Base-by-base conservation (phyloP, 2,113 vertebrate species). In the Holacanthus passer region DNA sequence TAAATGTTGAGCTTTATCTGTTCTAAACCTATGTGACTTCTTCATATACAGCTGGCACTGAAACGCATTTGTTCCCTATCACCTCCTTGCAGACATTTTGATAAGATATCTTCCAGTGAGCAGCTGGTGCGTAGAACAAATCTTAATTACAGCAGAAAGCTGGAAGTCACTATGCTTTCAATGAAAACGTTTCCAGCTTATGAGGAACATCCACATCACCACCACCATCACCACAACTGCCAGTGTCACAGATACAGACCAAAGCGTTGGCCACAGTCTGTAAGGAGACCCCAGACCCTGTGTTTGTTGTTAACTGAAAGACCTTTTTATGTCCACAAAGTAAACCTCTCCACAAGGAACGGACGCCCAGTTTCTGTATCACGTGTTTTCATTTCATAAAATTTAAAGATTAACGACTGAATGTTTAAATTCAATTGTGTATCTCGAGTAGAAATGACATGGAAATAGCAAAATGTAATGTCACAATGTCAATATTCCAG, bases 51-150 rank as follows among this genome's bases (percentile, higher is more conserved):
- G 48, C 67, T 24, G 66, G 2, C 47, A 7, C 60, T 24, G 29
- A 74, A 59, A 60, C 39, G 37, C 41, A 72, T 73, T 39, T 65
- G 32, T 41, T 59, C 39, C 31, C 62, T 60, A 73, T 87, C 86
- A 22, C 27, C 58, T 52, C 12, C 39, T 24, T 16, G 59, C 77
- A 81, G 50, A 48, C 81, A 0, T 31, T 73, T 50, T 41, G 71
- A 87, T 83, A 45, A 73, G 70, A 52, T 52, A 74, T 74, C 63
- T 78, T 45, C 24, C 35, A 20, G 2, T 24, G 70, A 82, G 73
- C 39, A 58, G 63, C 72, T 60, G 65, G 52, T 27, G 31, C 29
- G 8, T 53, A n/a, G 47, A 79, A 45, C 5, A 4, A 62, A 79
- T 79, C 56, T 52, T 62, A 71, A 79, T 71, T 62, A 45, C 55